Base-by-base conservation (phyloP, 2,797 vertebrate species). In the Botia almorhae region DNA sequence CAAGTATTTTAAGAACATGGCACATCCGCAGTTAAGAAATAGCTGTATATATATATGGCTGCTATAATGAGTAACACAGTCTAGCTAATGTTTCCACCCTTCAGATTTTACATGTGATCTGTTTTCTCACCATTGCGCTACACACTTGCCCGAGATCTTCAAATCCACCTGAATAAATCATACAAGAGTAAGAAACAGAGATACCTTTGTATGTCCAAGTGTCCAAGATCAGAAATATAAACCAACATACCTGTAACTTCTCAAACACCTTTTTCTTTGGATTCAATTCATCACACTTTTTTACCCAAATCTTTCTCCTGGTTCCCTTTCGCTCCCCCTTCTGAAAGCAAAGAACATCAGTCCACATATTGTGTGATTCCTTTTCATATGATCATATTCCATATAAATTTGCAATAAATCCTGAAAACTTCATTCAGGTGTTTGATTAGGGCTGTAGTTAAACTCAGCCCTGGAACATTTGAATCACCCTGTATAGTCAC, bases 191-290 rank as follows among this genome's bases (percentile, higher is more conserved):
- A 43, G 78, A 78, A 26, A 50, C 21, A 39, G 7, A 7, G 17
- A 70, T n/a, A 17, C 75, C 33, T 36, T 29, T 50, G 4, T 17
- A n/a, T 64, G 26, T 11, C 7, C 14, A 60, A 39, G 17, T 10
- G 16, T 33, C 23, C 56, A 56, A 16, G 16, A n/a, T 12, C 4
- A 4, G 19, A 43, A 26, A 21, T 14, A 51, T 76, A 65, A 43
- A 43, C 33, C 3, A 21, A 0, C 85, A 56, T 81, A 98, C 98
- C 96, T 99, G 98, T 58, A 99, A 85, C 90, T 97, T 98, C 92
- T 99, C 98, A 88, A 98, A 99, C 69, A 99, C 92, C 73, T 98
- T 99, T 85, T 98, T 99, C 93, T 99, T 99, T 16, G 98, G 97
- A 84, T 98, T 99, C 71, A 99, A 94, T 87, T 94, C 95, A 0